A percentile compares a stretch with the other conserved stretches of the same genome.
Conservation (phyloP, 2,113 vertebrate species). For the Phyllostomus discolor region DNA sequence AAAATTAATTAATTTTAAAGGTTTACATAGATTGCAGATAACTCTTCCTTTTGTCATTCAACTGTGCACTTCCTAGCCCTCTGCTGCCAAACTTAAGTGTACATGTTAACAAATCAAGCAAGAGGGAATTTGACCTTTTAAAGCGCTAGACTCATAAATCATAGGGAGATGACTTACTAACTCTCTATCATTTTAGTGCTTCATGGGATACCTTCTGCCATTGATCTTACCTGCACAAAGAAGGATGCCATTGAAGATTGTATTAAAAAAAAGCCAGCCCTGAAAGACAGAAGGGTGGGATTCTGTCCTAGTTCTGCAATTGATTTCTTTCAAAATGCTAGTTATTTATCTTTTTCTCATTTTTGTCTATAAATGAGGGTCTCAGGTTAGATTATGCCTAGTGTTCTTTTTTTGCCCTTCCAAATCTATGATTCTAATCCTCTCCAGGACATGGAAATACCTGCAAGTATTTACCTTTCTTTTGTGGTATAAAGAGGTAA, state of each 20-base stretch:
- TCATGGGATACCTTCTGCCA: not conserved
- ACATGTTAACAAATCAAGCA: not conserved
- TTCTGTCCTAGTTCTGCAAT: not conserved
- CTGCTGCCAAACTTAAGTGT: not conserved
- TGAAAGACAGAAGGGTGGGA: not conserved
- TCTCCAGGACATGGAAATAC: not conserved
- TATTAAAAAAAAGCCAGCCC: not conserved
- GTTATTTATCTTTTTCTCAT: not conserved
- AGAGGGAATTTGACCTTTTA: not conserved
- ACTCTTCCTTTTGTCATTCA: constrained; percentile 15
- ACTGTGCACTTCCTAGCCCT: not conserved
- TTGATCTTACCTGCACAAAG: not conserved
- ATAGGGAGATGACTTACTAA: not conserved
- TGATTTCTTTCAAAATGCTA: constrained; percentile 9
- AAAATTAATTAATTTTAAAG: constrained; percentile 37
- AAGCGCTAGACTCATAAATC: not conserved
- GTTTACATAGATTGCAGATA: constrained; percentile 19
- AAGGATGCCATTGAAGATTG: not conserved
- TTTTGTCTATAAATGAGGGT: constrained; percentile 20
- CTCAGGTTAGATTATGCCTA: not conserved
- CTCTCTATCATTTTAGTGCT: not conserved
- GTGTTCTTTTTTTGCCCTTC: not conserved
- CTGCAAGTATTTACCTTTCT: not conserved
- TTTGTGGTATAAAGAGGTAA: not conserved
- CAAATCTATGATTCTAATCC: not conserved